Evolutionary conservation across 2,797 vertebrate species (phyloP), one percentile per base, ranked within the genome.

Genomic region (Poeciliopsis gracilis): DNA sequence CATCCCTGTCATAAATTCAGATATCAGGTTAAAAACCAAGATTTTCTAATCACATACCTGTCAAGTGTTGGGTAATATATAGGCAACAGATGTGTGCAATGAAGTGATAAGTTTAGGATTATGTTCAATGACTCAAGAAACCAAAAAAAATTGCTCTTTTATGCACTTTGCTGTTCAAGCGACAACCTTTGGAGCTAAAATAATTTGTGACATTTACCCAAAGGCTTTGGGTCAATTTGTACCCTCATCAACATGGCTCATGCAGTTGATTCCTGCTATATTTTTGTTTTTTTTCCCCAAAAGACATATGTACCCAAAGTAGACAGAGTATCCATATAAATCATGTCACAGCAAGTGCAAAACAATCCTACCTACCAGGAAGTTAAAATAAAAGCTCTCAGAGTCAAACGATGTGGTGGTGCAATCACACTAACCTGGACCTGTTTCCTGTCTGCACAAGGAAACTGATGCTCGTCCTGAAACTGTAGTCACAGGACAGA

Each of bases 401-500:
- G 10, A 41, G 20, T 11, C 13, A 25, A 69, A 25, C 0, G 20
- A 41, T 5, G 10, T 41, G 23, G 18, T 66, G 33, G 33, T 23
- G 33, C 20, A 38, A 67, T 25, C 36, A 41, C 10, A 23, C 63
- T 69, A 10, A 45, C 28, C 45, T 41, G 16, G 15, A 28, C 43
- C 67, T 2, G 12, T 70, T 70, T 70, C 67, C 51, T 46, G 46
- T 38, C 33, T n/a, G 18, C n/a, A 38, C 11, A 41, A 57, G 13
- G 28, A 59, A 11, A 57, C 43, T 70, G 51, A n/a, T 41, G 23
- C 57, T 45, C 41, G 25, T 47, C 74, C 41, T 25, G 18, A 33
- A 47, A 75, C 30, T 67, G 20, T 67, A 12, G 57, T 25, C 74
- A 75, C 28, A 63, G 57, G 57, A 75, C 28, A 63, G 43, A 23